Evolutionary conservation across 2,888 invertebrate genomes (phyloP).

Genomic region (Druceiella hillmani): DNA sequence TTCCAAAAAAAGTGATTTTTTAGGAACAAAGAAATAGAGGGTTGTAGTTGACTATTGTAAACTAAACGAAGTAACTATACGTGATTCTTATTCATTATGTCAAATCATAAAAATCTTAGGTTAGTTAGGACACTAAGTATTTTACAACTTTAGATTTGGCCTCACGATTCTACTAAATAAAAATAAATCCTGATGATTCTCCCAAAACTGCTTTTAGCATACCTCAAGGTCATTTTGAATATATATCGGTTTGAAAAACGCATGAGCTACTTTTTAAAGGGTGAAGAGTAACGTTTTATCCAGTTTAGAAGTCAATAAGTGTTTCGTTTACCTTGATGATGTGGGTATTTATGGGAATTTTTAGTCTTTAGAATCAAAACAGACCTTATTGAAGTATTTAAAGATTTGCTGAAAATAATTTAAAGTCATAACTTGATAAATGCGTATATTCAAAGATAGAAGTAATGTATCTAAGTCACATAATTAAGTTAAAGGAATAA

Average conservation of each 20-base stretch:
- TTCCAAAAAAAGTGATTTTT: conserved; percentile 15
- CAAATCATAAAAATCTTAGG: conserved; percentile 21
- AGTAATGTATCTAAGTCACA: too few species aligned
- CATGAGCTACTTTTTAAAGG: too few species aligned
- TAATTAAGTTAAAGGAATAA: too few species aligned
- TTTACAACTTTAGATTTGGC: conserved; percentile 23
- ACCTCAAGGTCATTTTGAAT: too few species aligned
- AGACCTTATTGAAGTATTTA: conserved; percentile 25
- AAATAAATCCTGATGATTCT: conserved; percentile 3
- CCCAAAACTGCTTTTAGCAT: conserved; percentile 13
- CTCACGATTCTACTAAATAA: conserved; percentile 20
- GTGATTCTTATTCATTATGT: conserved; percentile 19
- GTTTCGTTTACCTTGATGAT: conserved; percentile 25
- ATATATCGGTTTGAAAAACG: too few species aligned
- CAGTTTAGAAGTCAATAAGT: conserved; percentile 14
- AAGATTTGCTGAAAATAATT: conserved; percentile 21
- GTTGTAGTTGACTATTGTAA: too few species aligned
- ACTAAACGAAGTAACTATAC: too few species aligned
- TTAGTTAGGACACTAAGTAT: conserved; percentile 20
- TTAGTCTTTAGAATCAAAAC: conserved; percentile 27
- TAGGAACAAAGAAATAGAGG: conserved; percentile 14
- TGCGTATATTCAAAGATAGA: too few species aligned
- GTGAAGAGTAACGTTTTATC: too few species aligned
- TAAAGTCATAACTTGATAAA: conserved; percentile 29
- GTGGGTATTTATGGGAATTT: conserved; percentile 19